Conservation (phyloP, 2,113 vertebrate genomes). For the Gracilinanus agilis region DNA sequence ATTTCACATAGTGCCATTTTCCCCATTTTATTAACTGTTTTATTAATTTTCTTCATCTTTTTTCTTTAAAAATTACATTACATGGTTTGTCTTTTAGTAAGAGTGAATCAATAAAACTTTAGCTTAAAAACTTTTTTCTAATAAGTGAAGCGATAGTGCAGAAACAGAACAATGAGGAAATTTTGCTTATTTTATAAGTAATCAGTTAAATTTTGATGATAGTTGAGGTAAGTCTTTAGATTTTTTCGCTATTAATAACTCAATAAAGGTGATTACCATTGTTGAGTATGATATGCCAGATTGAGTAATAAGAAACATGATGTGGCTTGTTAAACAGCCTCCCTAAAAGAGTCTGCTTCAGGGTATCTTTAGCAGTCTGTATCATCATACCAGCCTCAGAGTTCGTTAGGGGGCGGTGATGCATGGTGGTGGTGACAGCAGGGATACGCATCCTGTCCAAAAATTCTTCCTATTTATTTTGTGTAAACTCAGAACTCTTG, state of each 20-base stretch:
- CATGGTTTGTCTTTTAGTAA: not conserved
- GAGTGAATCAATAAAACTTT: not conserved
- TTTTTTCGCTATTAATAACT: not conserved
- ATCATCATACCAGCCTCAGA: not conserved
- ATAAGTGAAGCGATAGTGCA: not conserved
- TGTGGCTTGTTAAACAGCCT: not conserved
- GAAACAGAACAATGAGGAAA: not conserved
- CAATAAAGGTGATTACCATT: not conserved
- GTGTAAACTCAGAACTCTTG: not conserved
- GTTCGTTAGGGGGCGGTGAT: not conserved
- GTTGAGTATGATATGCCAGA: not conserved
- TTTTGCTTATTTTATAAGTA: not conserved
- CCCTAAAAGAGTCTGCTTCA: not conserved
- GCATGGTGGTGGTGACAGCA: not conserved
- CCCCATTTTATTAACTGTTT: not conserved
- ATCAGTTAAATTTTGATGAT: not conserved
- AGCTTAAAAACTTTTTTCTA: not conserved
- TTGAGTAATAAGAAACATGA: not conserved
- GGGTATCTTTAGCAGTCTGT: not conserved
- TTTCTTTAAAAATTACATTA: not conserved
- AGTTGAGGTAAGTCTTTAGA: not conserved
- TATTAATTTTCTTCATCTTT: not conserved
- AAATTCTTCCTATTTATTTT: not conserved
- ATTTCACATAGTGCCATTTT: not conserved
- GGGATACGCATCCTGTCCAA: not conserved